Conservation (phyloP, 2,888 invertebrate species). For the Philereme transversata region DNA sequence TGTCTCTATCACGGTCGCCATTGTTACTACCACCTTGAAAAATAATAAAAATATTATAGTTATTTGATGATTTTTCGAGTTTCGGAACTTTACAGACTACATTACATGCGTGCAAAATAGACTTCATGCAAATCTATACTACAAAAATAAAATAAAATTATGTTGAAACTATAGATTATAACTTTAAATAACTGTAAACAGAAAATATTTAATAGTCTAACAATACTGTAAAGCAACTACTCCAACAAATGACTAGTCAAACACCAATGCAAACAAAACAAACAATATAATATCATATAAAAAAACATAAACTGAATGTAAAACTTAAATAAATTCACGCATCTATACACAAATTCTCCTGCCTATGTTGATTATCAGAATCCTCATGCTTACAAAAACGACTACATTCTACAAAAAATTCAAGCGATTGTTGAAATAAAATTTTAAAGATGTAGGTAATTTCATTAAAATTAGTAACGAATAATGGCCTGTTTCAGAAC, state of each 20-base stretch:
- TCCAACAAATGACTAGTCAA: slow-evolving; percentile 9
- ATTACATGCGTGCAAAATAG: slow-evolving; percentile 15
- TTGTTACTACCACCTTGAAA: slow-evolving; percentile 73
- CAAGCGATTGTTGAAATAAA: slow-evolving; percentile 17
- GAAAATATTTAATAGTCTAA: slow-evolving; percentile 17
- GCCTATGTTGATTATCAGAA: not conserved
- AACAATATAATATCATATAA: too few relatives aligned
- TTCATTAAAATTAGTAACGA: not conserved
- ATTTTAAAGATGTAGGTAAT: not conserved
- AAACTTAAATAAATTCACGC: not conserved
- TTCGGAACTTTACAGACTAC: slow-evolving; percentile 1
- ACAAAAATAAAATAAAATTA: slow-evolving; percentile 6
- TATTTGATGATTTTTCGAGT: not conserved
- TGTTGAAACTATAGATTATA: slow-evolving; percentile 2
- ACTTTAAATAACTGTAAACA: slow-evolving; percentile 5
- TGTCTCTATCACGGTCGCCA: slow-evolving; percentile 47
- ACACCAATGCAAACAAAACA: not conserved
- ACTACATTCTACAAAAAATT: not conserved
- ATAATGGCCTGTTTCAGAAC: not conserved
- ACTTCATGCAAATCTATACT: slow-evolving; percentile 18
- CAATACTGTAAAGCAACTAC: slow-evolving; percentile 10
- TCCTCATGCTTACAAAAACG: slow-evolving; percentile 11
- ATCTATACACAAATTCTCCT: not conserved
- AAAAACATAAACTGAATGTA: too few relatives aligned
- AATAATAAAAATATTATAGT: slow-evolving; percentile 25